phyloP scores from a whole-genome alignment of 2,888 invertebrate genomes.

The Norana najaformis region DNA sequence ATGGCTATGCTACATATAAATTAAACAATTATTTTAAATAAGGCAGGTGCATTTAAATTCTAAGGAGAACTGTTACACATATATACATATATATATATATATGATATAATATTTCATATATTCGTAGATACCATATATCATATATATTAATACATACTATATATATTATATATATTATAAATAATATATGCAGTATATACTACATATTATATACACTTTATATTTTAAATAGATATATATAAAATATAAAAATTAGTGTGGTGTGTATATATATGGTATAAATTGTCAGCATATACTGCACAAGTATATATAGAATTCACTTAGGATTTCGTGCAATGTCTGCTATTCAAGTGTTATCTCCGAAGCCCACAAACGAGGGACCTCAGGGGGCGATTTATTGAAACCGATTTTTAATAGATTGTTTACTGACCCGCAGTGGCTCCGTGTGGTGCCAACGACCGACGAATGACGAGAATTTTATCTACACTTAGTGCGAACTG shows the following conservation, averaged over 20 bases:
- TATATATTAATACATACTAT: too few species aligned
- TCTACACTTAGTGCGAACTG: not conserved
- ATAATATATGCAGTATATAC: not conserved
- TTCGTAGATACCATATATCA: not conserved
- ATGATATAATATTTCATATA: not conserved
- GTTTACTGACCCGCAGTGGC: slow-evolving; percentile 5
- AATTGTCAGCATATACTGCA: too few species aligned
- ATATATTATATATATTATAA: not conserved
- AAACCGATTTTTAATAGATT: not conserved
- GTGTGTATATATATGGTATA: not conserved
- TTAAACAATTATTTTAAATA: too few species aligned
- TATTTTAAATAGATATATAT: not conserved
- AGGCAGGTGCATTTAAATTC: too few species aligned
- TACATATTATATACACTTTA: not conserved
- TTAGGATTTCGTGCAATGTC: not conserved
- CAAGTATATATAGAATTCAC: not conserved
- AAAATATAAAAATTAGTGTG: not conserved
- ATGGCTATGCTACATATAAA: too few species aligned
- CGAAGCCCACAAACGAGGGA: not conserved
- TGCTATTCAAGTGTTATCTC: not conserved
- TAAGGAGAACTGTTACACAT: too few species aligned
- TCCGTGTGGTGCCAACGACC: not conserved
- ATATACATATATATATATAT: too few species aligned
- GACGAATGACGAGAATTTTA: not conserved
- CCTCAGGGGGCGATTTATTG: not conserved